A percentile compares a stretch with the other conserved stretches of the same genome.
Conservation (phyloP, 2,888 invertebrate species). For the Gasteruption jaculator region DNA sequence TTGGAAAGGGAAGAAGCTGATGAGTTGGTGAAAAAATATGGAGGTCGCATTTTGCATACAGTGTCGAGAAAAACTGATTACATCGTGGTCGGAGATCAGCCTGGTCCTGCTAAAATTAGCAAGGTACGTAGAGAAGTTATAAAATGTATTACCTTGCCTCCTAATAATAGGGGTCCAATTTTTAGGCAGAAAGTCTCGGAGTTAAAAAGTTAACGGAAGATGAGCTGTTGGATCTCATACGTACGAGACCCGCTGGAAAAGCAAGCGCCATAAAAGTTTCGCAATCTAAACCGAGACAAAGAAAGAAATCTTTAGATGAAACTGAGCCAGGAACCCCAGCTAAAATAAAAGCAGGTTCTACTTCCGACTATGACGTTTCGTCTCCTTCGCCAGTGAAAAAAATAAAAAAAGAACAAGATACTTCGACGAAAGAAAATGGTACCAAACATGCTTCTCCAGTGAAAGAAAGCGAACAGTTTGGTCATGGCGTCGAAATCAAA, state of each 20-base stretch:
- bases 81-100: conserved; percentile 78
- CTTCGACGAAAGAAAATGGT: conserved; percentile 9
- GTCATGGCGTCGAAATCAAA: too few species aligned
- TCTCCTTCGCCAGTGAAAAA: conserved; percentile 3
- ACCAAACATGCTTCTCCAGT: too few species aligned
- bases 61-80: conserved; percentile 80
- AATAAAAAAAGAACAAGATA: conserved; percentile 9
- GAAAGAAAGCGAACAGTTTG: too few species aligned
- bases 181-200: conserved; percentile 61
- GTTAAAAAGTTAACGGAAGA: conserved; percentile 78
- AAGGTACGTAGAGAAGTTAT: conserved; percentile 50
- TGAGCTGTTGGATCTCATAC: conserved; percentile 74
- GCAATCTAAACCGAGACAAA: conserved; percentile 20
- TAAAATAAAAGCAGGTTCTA: conserved; percentile 10
- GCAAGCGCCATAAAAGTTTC: conserved; percentile 21
- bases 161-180: conserved; percentile 8
- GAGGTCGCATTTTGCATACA: conserved; percentile 70
- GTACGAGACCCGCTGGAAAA: conserved; percentile 55
- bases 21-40: conserved; percentile 70
- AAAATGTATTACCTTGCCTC: conserved; percentile 29
- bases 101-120: conserved; percentile 78
- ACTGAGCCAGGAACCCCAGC: conserved; percentile 8
- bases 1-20: conserved; percentile 78
- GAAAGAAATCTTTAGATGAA: conserved; percentile 6
- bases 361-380: too few species aligned